A percentile compares a stretch with the other conserved stretches of the same genome.
phyloP scores from a whole-genome alignment of 2,888 invertebrate genomes.

The Chymomyza procnemis region DNA sequence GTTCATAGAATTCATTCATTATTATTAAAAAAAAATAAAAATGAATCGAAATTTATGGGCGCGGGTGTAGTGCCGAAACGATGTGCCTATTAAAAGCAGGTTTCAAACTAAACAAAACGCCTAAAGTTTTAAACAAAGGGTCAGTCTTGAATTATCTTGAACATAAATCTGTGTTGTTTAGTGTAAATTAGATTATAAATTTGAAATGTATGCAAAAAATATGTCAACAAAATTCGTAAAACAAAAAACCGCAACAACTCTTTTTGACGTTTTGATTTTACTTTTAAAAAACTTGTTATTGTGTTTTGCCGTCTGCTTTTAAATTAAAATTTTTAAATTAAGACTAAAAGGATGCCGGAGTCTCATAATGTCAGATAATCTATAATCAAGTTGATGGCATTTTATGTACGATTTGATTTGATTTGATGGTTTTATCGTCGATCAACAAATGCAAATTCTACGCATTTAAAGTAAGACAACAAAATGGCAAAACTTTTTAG shows the following conservation, averaged over 20 bases:
- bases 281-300: not conserved
- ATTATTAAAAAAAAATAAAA: constrained; percentile 65
- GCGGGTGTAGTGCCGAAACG: constrained; percentile 12
- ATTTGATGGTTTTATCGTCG: constrained; percentile 14
- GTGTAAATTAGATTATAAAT: not conserved
- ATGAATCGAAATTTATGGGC: constrained; percentile 62
- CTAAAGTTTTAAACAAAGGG: not conserved
- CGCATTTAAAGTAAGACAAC: not conserved
- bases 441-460: constrained; percentile 24
- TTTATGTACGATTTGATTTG: constrained; percentile 60
- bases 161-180: not conserved
- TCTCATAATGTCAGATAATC: not conserved
- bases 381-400: constrained; percentile 21
- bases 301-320: not conserved
- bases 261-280: not conserved
- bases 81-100: not conserved
- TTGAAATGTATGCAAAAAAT: not conserved
- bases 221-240: not conserved
- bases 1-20: constrained; percentile 47
- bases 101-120: not conserved
- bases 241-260: not conserved
- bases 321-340: not conserved
- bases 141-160: not conserved
- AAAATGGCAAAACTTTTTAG: not conserved
- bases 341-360: not conserved